Percentiles rank a stretch among this genome's conserved stretches.
These are phyloP conservation scores for Oreochromis tanganicae DNA, from an alignment of 2,113 vertebrate genomes.

Conservation along the genomic window DNA sequence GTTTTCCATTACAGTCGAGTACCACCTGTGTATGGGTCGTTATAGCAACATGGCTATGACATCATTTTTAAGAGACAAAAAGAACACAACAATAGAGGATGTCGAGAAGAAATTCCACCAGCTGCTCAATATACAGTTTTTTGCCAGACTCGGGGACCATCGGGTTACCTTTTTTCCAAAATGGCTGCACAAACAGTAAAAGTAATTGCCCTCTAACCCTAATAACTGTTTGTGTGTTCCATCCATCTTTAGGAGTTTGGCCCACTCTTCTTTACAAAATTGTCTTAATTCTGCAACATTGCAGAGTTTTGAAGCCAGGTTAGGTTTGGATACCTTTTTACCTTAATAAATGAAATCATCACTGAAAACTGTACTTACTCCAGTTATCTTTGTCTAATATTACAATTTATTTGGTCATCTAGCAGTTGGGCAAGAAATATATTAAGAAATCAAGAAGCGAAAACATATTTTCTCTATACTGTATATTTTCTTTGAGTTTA, in stretches of 20 bases:
- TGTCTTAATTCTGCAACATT: neutral
- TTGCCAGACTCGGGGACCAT: neutral
- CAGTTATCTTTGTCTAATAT: neutral
- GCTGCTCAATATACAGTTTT: neutral
- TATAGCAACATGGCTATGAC: neutral
- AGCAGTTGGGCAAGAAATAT: neutral
- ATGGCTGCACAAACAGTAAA: rapidly evolving
- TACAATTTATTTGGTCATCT: neutral
- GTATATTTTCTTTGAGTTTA: neutral
- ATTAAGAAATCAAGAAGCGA: rapidly evolving
- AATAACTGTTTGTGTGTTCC: neutral
- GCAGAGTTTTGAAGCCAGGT: neutral
- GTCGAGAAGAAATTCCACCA: neutral
- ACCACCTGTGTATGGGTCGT: neutral
- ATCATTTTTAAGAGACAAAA: rapidly evolving
- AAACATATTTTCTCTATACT: neutral
- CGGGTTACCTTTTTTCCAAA: neutral
- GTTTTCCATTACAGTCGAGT: neutral
- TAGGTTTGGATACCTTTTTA: rapidly evolving
- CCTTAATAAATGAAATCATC: neutral
- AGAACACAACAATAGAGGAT: neutral
- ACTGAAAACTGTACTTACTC: neutral
- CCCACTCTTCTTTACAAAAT: neutral
- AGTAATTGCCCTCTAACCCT: neutral
- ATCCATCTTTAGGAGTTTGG: neutral